phyloP scores from a whole-genome alignment of 2,888 invertebrate genomes.

The Hemicrepidius hirtus region DNA sequence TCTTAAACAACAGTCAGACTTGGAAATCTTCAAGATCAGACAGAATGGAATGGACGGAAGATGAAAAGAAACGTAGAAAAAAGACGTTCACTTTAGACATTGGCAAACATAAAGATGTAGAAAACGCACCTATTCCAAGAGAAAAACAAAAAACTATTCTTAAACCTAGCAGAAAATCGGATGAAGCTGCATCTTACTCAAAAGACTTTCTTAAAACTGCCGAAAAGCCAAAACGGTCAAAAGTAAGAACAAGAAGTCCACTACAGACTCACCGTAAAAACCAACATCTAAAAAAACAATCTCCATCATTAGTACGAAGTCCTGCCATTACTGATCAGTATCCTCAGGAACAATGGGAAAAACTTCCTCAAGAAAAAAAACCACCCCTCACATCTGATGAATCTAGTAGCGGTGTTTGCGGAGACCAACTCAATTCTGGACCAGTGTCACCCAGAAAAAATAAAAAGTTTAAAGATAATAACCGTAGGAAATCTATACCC shows the following conservation, averaged over 20 bases:
- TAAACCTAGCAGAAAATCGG: constrained; percentile 43
- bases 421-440: constrained; percentile 54
- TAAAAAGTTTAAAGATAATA: constrained; percentile 79
- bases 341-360: constrained; percentile 45
- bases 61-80: constrained; percentile 82
- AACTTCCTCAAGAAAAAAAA: constrained; percentile 46
- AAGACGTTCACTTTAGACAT: constrained; percentile 87
- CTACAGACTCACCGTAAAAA: constrained; percentile 67
- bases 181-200: constrained; percentile 57
- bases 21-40: constrained; percentile 71
- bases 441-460: constrained; percentile 76
- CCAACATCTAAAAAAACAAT: constrained; percentile 62
- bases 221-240: constrained; percentile 68
- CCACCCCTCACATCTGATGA: constrained; percentile 70
- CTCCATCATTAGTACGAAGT: constrained; percentile 64
- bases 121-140: constrained; percentile 53
- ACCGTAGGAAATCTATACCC: constrained; percentile 78
- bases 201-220: constrained; percentile 61
- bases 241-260: constrained; percentile 68
- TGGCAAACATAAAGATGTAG: constrained; percentile 76
- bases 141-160: constrained; percentile 54
- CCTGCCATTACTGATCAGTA: constrained; percentile 66
- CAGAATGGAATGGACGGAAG: constrained; percentile 77
- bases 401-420: constrained; percentile 69
- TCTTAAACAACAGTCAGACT: constrained; percentile 66